Evolutionary conservation across 2,888 invertebrate genomes (phyloP), one percentile per base, ranked within the genome.

Genomic region (Agonopterix subpropinquella): DNA sequence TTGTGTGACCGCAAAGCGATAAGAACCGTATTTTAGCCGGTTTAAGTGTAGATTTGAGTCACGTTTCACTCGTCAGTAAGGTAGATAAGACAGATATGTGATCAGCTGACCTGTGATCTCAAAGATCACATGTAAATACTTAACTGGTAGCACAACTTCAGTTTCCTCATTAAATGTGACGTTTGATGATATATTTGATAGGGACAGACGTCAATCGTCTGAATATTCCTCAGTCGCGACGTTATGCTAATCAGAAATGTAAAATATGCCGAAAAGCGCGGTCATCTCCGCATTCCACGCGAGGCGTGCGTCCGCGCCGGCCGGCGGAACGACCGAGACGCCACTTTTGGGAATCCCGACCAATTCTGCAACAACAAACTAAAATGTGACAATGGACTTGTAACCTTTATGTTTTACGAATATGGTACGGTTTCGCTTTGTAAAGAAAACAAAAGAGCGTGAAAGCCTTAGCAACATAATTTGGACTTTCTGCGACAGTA

Each of bases 231-330:
- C 59, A n/a, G 61, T 64, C 69, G 72, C 70, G 67, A 62, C 56
- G 58, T 63, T 76, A 84, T 82, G 82, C 60, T 77, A 84, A 85
- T 80, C 55, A 71, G 68, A 61, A 67, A 66, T 65, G 58, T 63
- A 63, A 65, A 67, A 70, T 69, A 65, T 69, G 69, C 68, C 77
- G 65, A 77, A 78, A 72, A 68, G 61, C 59, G 68, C 71, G 76
- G 73, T 74, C 81, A 80, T 85, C 86, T 86, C 87, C 86, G 86
- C 86, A 87, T 87, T 86, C 87, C 80, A 62, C 61, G 58, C 64
- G 58, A 65, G 59, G 61, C 67, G 65, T 57, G 67, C 67, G 72
- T 70, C 62, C 62, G 61, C 70, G 67, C 67, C 67, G 62, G 64
- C 57, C 55, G 51, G 51, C 47, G 55, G 50, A 51, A 47, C 53